Base-by-base conservation (phyloP, 2,888 invertebrate genomes). In the Microctonus brassicae region DNA sequence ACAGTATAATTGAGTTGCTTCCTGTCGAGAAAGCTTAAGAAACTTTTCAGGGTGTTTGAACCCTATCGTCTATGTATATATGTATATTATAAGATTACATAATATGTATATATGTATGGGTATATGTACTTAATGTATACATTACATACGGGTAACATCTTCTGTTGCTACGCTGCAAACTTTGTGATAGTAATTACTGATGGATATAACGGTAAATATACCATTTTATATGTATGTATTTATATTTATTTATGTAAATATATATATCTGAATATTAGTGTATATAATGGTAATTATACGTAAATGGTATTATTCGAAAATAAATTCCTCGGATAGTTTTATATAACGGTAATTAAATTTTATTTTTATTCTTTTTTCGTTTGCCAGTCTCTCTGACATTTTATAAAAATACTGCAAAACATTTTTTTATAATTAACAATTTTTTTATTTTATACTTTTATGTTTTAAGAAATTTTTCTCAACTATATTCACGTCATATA, bases 1-100 rank as follows among this genome's bases (percentile, higher is more conserved):
- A 36, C 36, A 11, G 58, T 55, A 66, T 66, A 66, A 66, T 66
- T 66, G 57, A 66, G 65, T 66, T 29, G 55, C 57, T 55, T 36
- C 34, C 24, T 17, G 17, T 13, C 9, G 11, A 47, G 24, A 20
- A 13, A 22, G 24, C 24, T 24, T 55, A 13, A 24, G n/a, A 55
- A 34, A 55, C 55, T 55, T 57, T 66, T 57, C 57, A 39, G 53
- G 57, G 10, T 66, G 65, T 66, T 66, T 34, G 26, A 36, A 57
- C 34, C 55, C 55, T 36, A 11, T 33, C 47, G 17, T 7, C 17
- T 52, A 22, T 52, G 53, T 13, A 17, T 33, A 52, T n/a, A 63
- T 63, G 13, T 39, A 24, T 34, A 26, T 22, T 6, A 42, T 22
- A 20, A 39, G 5, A 33, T 24, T n/a, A n/a, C 9, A 66, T 52